Evolutionary conservation across 2,113 vertebrate genomes (phyloP), one percentile per base, ranked within the genome.

Genomic region (Python bivittatus): DNA sequence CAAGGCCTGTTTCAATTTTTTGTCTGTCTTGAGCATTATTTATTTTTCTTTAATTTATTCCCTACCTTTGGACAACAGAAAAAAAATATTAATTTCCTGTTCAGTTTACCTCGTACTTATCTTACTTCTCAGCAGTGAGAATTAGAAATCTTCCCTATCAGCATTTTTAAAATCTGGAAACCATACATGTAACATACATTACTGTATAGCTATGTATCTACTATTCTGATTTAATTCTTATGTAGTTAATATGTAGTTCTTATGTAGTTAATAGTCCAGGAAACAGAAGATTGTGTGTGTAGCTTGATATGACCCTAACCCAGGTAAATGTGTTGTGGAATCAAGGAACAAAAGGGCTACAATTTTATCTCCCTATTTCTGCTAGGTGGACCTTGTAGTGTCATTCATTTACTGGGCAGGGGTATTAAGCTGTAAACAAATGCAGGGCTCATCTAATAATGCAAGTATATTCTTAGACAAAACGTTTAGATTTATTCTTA

Each of bases 381-480:
- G 94, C 27, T 0, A 93, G 94, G 91, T 96, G 95, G 94, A 22
- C 3, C 93, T 91, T 89, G 44, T 89, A 79, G 6, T 44, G 44
- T 44, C 44, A 44, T 90, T 44, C 79, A 4, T 85, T 89, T 85
- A 48, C 57, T 29, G 4, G 42, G 27, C 1, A 91, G 85, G 86
- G 0, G 33, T 60, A 92, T 56, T 22, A 89, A 91, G 94, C 27
- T 33, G 10, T 42, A 53, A 48, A 57, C 25, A 11, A 86, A n/a
- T 42, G 29, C 1, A 20, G 38, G 84, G 79, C 25, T 22, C 33
- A 33, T 84, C 13, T 84, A 12, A 42, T 38, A 22, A 33, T 58
- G 20, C 13, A 52, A 68, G 27, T 17, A 7, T 15, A 8, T 42
- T 44, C 44, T 44, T 44, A 44, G 44, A 44, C 44, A 44, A 44